Base-by-base conservation (phyloP, 1,140 invertebrate species). In the Palaemon carinicauda region DNA sequence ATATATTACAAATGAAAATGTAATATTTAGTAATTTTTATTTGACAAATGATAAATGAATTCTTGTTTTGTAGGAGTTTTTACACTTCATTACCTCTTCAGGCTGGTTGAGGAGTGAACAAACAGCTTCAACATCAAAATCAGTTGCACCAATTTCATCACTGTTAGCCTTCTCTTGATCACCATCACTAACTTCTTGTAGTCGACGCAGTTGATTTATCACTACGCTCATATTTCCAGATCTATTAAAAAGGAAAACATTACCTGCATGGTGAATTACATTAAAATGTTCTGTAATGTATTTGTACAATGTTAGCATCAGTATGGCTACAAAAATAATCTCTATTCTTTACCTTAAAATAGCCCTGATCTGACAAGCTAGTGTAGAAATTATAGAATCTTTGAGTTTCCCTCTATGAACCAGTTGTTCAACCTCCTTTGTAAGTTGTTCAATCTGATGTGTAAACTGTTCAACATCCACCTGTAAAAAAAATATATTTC, bases 321-420 rank as follows among this genome's bases (percentile, higher is more conserved):
- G 41, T 41, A 41, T 41, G 41, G 41, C 12, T 41, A 9, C 7
- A 9, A 9, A 41, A 12, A 9, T 12, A 41, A 12, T 73, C 50
- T 74, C 14, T 12, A 19, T 4, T 50, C 12, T 74, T 29, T 84
- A 89, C 88, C 82, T 89, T 31, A 89, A 54, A 19, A 87, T 75
- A 69, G 85, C 80, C 33, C 88, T 75, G 15, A 88, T 87, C 69
- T 89, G 86, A 69, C 29, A 75, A 41, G 82, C 85, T 10, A 89
- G 78, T 0, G 88, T 88, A 51, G 51, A 80, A 51, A 89, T 89
- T 54, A 89, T 89, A 33, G 53, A 77, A 69, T 89, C 88, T 52
- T 89, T 89, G 17, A 88, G 60, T 29, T 82, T 60, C 33, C 80
- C 81, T 29, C 78, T 71, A 15, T 24, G 17, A 29, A 53, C 52